A percentile compares a stretch with the other conserved stretches of the same genome.
phyloP scores from a whole-genome alignment of 2,888 invertebrate genomes.

The Rhodophaea formosa region DNA sequence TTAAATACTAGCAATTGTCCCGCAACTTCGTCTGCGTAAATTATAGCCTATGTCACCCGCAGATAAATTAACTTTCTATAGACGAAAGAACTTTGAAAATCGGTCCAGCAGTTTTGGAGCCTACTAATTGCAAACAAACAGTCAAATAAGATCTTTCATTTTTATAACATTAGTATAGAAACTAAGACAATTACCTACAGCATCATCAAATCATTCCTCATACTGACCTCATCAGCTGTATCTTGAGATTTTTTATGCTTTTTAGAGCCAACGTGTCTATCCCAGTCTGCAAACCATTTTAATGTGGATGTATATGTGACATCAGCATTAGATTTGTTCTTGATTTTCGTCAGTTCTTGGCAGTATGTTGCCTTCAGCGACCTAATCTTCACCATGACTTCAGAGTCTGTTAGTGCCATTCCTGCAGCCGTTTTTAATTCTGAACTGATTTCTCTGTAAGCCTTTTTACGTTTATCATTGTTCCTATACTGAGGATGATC shows the following conservation, averaged over 20 bases:
- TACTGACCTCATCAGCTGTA: slow-evolving; percentile 4
- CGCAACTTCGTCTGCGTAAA: too few species aligned
- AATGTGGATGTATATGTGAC: not conserved
- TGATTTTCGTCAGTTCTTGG: not conserved
- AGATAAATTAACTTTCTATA: too few species aligned
- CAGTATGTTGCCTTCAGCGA: not conserved
- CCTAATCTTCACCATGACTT: not conserved
- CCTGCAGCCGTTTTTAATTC: not conserved
- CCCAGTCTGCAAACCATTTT: slow-evolving; percentile 9
- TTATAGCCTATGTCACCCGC: too few species aligned
- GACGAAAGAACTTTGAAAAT: too few species aligned
- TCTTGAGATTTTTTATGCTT: not conserved
- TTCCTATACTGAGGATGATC: not conserved
- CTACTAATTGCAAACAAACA: too few species aligned
- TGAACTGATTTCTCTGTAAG: not conserved
- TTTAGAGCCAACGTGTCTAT: not conserved
- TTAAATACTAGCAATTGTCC: too few species aligned
- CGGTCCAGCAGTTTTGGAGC: too few species aligned
- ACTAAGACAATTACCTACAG: too few species aligned
- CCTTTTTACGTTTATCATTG: not conserved
- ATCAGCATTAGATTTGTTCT: not conserved
- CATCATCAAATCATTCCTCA: not conserved
- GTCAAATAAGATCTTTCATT: too few species aligned
- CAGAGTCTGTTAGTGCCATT: not conserved
- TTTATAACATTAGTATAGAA: too few species aligned